Evolutionary conservation across 1,140 invertebrate species (phyloP).

Genomic region (Drosophila murphyi): DNA sequence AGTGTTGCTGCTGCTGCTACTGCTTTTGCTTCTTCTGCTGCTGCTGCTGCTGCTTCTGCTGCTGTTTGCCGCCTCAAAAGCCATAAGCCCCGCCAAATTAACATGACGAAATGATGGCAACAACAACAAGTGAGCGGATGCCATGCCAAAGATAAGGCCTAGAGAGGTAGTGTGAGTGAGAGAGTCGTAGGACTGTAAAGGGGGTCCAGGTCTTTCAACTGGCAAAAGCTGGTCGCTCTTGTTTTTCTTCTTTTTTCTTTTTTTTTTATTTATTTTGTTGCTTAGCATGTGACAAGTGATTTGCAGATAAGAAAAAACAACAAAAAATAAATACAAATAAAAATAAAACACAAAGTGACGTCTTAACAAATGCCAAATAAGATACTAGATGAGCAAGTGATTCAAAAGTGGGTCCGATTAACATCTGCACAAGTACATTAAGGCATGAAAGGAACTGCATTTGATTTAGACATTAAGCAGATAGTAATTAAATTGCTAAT

Average conservation of each 20-base stretch:
- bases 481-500: neutral
- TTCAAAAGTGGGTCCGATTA: neutral
- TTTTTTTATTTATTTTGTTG: neutral
- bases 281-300: slow-evolving; percentile 25
- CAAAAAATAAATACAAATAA: slow-evolving; percentile 2
- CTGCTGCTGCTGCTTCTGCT: slow-evolving; percentile 21
- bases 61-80: slow-evolving; percentile 59
- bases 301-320: slow-evolving; percentile 16
- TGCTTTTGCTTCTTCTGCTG: slow-evolving; percentile 19
- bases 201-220: slow-evolving; percentile 17
- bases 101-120: slow-evolving; percentile 80
- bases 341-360: neutral
- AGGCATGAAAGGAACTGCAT: neutral
- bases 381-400: neutral
- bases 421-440: neutral
- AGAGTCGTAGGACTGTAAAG: slow-evolving; percentile 7
- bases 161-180: neutral
- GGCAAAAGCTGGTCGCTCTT: slow-evolving; percentile 1
- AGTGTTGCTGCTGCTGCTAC: slow-evolving; percentile 27
- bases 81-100: slow-evolving; percentile 78
- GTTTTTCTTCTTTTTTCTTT: neutral
- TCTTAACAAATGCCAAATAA: slow-evolving; percentile 3
- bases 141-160: slow-evolving; percentile 13
- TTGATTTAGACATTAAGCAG: neutral
- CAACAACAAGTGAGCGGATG: slow-evolving; percentile 47